Percentiles rank a stretch among this genome's conserved stretches.
Conservation (phyloP, 2,113 vertebrate genomes). For the Butorides virescens region DNA sequence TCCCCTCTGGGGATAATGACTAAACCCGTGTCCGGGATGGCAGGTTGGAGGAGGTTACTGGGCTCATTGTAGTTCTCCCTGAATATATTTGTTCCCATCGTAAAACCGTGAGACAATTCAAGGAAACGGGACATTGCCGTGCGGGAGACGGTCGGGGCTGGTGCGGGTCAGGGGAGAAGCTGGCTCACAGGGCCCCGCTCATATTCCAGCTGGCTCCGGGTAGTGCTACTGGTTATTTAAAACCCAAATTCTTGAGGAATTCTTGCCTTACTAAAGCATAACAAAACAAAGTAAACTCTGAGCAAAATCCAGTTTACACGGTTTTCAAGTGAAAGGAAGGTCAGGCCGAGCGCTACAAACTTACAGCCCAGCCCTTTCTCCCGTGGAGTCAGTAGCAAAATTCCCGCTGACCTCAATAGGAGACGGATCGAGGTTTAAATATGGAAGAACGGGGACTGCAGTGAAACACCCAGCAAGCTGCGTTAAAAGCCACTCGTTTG, state of each 20-base stretch:
- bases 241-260: background rate
- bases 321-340: background rate
- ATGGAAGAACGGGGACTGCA: background rate
- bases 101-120: background rate
- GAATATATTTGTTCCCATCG: background rate
- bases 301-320: background rate
- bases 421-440: background rate
- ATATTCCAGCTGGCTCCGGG: background rate
- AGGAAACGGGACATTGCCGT: background rate
- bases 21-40: background rate
- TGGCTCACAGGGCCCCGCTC: background rate
- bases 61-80: background rate
- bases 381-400: background rate
- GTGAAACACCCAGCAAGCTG: background rate
- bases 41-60: background rate
- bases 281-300: background rate
- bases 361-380: background rate
- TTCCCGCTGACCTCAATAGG: background rate
- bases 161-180: background rate
- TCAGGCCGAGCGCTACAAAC: background rate
- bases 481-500: constrained; percentile 16
- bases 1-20: background rate
- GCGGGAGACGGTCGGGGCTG: background rate
- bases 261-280: background rate
- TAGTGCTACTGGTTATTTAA: background rate